phyloP scores from a whole-genome alignment of 2,113 vertebrate genomes.

The Notiomystis cincta region DNA sequence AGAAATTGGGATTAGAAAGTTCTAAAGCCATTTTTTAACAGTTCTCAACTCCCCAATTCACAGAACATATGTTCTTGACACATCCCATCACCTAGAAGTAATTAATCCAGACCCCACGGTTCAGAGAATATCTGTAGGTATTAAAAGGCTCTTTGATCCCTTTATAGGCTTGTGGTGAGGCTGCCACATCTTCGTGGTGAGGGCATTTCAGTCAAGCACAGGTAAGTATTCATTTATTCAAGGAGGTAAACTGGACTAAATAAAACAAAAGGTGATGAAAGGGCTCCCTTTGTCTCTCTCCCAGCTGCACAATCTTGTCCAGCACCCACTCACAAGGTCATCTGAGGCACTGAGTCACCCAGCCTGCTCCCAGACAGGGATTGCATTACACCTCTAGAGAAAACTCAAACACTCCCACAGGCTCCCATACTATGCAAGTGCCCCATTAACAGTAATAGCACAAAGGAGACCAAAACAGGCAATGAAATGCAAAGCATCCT shows the following conservation, averaged over 20 bases:
- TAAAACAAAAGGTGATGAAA: constrained; percentile 3
- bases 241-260: background rate
- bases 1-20: background rate
- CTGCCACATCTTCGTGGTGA: background rate
- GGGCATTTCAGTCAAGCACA: background rate
- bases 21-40: background rate
- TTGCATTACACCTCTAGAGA: background rate
- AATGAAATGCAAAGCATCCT: background rate
- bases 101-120: background rate
- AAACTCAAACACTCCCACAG: background rate
- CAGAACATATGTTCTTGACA: background rate
- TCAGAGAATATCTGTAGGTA: background rate
- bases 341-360: background rate
- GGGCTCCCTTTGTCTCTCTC: background rate
- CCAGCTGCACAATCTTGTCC: background rate
- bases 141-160: background rate
- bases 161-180: background rate
- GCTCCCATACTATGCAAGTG: background rate
- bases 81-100: background rate
- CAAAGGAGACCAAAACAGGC: background rate
- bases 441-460: background rate
- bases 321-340: background rate
- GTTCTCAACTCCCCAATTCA: background rate
- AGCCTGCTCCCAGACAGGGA: background rate
- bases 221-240: background rate